These are phyloP conservation scores for Cavia aperea DNA, from an alignment of 2,113 vertebrate species.

Conservation along the genomic window DNA sequence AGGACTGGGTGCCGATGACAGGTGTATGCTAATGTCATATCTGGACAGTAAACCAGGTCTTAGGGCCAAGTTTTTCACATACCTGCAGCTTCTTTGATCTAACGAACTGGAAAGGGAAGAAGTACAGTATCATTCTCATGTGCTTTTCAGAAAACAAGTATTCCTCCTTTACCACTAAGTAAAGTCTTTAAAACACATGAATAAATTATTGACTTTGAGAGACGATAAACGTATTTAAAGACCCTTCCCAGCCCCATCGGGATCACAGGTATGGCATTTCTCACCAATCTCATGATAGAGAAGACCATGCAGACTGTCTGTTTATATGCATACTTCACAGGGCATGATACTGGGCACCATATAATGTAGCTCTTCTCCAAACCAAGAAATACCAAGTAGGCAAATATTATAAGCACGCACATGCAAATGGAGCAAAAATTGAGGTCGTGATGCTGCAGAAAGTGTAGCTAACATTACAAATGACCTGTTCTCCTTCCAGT, in stretches of 20 bases:
- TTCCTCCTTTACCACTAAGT: neutral
- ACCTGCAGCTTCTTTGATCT: neutral
- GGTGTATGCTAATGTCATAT: neutral
- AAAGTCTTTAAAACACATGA: neutral
- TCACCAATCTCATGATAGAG: neutral
- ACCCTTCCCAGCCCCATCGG: neutral
- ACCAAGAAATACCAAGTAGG: neutral
- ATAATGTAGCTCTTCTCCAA: neutral
- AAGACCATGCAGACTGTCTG: neutral
- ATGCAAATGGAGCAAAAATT: neutral
- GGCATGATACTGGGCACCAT: neutral
- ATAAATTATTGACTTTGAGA: neutral
- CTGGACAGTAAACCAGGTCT: neutral
- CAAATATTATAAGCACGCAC: neutral
- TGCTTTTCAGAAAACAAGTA: neutral
- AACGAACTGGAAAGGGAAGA: neutral
- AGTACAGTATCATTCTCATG: neutral
- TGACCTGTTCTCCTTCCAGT: neutral
- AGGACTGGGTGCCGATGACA: neutral
- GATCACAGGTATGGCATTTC: neutral
- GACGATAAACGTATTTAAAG: neutral
- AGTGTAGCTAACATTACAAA: neutral
- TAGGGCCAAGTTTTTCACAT: neutral
- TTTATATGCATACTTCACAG: neutral
- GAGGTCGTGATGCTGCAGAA: neutral